These are phyloP conservation scores for Lochmaea crataegi DNA, from an alignment of 2,888 invertebrate species.

Conservation along the genomic window DNA sequence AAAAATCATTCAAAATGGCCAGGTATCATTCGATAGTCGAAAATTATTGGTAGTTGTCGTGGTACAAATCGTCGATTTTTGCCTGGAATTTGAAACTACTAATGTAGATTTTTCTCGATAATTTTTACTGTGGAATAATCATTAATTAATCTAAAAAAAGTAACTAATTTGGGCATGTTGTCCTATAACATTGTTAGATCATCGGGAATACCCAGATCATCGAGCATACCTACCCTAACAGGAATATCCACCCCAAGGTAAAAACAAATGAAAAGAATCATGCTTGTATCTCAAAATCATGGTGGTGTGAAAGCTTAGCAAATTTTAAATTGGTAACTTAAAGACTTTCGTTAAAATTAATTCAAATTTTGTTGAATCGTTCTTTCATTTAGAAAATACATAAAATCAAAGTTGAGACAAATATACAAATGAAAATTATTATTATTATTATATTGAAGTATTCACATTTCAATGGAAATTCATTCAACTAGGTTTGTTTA, in stretches of 20 bases:
- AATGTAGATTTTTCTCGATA: not conserved
- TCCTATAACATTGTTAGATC: slow-evolving; percentile 66
- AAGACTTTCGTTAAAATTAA: not conserved
- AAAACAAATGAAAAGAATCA: slow-evolving; percentile 58
- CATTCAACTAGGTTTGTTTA: not conserved
- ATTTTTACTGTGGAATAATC: slow-evolving; percentile 24
- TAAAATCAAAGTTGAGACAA: too few relatives aligned
- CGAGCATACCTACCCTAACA: slow-evolving; percentile 89
- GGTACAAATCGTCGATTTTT: too few relatives aligned
- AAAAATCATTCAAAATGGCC: too few relatives aligned
- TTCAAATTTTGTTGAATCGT: not conserved
- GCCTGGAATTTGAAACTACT: too few relatives aligned
- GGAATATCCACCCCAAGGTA: slow-evolving; percentile 80
- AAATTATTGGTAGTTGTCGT: too few relatives aligned
- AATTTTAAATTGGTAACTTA: not conserved
- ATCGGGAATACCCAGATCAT: slow-evolving; percentile 87
- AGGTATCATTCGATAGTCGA: too few relatives aligned
- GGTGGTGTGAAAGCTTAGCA: slow-evolving; percentile 20
- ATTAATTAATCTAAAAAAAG: slow-evolving; percentile 8
- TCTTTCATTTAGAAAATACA: too few relatives aligned
- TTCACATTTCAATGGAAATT: not conserved
- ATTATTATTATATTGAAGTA: not conserved
- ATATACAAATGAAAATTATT: too few relatives aligned
- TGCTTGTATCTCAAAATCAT: slow-evolving; percentile 14
- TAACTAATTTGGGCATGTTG: slow-evolving; percentile 57